Conservation (phyloP, 2,888 invertebrate genomes). For the Operophtera brumata region DNA sequence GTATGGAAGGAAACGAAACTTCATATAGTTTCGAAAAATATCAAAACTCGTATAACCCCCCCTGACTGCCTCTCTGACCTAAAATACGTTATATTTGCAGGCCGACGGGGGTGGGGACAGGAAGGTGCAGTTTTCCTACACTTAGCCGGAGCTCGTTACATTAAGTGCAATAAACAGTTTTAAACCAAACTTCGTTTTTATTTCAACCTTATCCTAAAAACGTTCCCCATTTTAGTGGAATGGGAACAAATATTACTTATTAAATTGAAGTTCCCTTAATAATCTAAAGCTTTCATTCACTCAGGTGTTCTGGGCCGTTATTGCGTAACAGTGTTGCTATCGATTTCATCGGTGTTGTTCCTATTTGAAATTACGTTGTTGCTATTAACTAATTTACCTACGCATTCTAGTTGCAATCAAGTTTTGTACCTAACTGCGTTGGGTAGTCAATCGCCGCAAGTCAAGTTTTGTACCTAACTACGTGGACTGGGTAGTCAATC, state of each 20-base stretch:
- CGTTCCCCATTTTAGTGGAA: background rate
- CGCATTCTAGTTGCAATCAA: too few species aligned
- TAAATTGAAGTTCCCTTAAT: background rate
- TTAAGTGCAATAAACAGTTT: background rate
- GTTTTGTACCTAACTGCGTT: too few species aligned
- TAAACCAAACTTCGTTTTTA: constrained; percentile 7
- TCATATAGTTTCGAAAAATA: too few species aligned
- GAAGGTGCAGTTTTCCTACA: constrained; percentile 53
- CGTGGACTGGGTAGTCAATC: too few species aligned
- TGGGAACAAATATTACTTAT: background rate
- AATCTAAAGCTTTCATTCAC: too few species aligned
- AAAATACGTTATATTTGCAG: constrained; percentile 44
- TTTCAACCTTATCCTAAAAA: constrained; percentile 14
- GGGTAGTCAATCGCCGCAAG: too few species aligned
- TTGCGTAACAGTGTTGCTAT: background rate
- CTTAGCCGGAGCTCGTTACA: constrained; percentile 40
- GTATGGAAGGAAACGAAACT: too few species aligned
- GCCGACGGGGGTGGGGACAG: constrained; percentile 46
- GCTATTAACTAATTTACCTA: too few species aligned
- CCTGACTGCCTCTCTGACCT: background rate
- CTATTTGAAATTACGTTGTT: too few species aligned
- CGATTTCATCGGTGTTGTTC: too few species aligned
- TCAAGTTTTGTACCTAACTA: too few species aligned
- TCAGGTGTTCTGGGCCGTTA: background rate
- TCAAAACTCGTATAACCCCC: too few species aligned